phyloP scores from a whole-genome alignment of 2,797 vertebrate species.

The Serranus cabrilla region DNA sequence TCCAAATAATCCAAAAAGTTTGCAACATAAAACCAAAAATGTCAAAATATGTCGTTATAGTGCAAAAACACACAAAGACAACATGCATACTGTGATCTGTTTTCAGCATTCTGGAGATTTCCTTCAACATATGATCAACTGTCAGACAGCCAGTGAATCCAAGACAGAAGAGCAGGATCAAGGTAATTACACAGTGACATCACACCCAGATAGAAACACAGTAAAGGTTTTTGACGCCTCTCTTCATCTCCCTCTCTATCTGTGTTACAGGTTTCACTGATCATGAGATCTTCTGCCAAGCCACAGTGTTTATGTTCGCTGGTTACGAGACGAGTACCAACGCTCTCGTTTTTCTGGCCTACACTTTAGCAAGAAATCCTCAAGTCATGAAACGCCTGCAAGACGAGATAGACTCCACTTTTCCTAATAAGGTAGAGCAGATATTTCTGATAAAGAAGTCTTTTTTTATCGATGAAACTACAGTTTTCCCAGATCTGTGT shows the following conservation, averaged over 20 bases:
- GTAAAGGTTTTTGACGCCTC: conserved; percentile 19
- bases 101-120: conserved; percentile 79
- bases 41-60: not conserved
- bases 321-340: conserved; percentile 86
- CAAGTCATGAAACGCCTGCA: conserved; percentile 83
- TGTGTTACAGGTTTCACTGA: conserved; percentile 83
- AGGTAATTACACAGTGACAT: conserved; percentile 26
- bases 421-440: conserved; percentile 82
- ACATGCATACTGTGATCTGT: not conserved
- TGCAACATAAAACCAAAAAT: not conserved
- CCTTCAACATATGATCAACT: conserved; percentile 86
- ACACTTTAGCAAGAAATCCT: conserved; percentile 84
- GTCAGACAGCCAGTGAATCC: conserved; percentile 60
- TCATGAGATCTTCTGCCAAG: conserved; percentile 87
- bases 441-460: not conserved
- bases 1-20: not conserved
- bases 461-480: not conserved
- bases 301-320: conserved; percentile 79
- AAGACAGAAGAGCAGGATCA: conserved; percentile 41
- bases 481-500: not conserved
- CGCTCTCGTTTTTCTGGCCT: conserved; percentile 80
- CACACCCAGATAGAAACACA: conserved; percentile 17
- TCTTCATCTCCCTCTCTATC: not conserved
- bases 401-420: conserved; percentile 82
- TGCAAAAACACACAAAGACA: not conserved